Evolutionary conservation across 2,888 invertebrate species (phyloP).

Genomic region (Ectemnius cavifrons): DNA sequence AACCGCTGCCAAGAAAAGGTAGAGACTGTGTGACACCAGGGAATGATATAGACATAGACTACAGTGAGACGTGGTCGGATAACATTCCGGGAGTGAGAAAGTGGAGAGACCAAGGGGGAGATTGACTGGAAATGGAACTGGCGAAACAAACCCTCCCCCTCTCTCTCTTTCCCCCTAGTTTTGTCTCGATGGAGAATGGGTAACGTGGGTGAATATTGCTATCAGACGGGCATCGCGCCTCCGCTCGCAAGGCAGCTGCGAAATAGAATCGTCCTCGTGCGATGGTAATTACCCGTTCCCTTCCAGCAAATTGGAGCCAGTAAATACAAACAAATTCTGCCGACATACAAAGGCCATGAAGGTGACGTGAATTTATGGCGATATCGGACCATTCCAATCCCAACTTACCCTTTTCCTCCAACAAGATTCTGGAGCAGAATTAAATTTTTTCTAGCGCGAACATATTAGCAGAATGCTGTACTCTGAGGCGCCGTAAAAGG

Average conservation of each 20-base stretch:
- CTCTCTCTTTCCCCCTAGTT: no score
- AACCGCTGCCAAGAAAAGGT: not conserved
- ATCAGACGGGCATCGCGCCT: conserved; percentile 48
- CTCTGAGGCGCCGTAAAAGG: not conserved
- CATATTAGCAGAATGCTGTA: no score
- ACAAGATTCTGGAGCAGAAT: no score
- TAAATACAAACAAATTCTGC: not conserved
- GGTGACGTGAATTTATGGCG: not conserved
- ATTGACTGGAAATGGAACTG: conserved; percentile 34
- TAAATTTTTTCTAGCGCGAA: no score
- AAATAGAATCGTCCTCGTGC: conserved; percentile 43
- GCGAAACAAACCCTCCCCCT: conserved; percentile 3
- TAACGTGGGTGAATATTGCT: conserved; percentile 5
- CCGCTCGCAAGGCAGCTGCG: conserved; percentile 6
- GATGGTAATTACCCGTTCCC: conserved; percentile 39
- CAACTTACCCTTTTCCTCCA: not conserved
- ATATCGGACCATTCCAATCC: not conserved
- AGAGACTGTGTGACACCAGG: not conserved
- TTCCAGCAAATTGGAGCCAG: conserved; percentile 22
- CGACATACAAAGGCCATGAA: no score
- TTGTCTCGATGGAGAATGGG: not conserved
- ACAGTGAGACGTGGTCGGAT: no score
- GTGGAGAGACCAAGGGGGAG: conserved; percentile 10
- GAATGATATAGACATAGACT: no score
- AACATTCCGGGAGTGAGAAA: conserved; percentile 5